phyloP scores from a whole-genome alignment of 1,140 invertebrate genomes.

The Lamellibrachia luymesi region DNA sequence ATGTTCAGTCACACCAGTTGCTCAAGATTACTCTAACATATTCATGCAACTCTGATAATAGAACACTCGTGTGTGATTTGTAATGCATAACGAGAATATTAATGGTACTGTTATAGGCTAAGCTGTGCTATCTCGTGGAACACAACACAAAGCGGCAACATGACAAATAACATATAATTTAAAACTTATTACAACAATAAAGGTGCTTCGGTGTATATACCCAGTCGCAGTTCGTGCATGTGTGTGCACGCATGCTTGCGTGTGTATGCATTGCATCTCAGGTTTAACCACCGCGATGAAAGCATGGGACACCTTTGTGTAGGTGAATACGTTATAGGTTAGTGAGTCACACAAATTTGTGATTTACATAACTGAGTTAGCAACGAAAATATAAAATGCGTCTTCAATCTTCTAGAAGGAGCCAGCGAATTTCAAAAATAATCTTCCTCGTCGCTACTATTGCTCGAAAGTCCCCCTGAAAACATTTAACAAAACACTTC shows the following conservation, averaged over 20 bases:
- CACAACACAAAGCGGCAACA: not conserved
- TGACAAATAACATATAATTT: not conserved
- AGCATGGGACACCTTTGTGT: no score
- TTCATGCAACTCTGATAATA: not conserved
- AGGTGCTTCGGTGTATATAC: no score
- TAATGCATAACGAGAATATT: not conserved
- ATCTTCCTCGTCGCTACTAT: not conserved
- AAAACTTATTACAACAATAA: not conserved
- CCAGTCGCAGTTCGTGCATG: not conserved
- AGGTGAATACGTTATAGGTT: not conserved
- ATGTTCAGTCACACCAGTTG: not conserved
- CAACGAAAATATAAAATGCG: not conserved
- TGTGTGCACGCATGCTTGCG: not conserved
- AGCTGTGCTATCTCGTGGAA: not conserved
- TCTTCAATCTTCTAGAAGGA: not conserved
- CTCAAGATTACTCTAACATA: not conserved
- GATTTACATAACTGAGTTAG: not conserved
- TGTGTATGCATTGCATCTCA: not conserved
- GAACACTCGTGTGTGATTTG: not conserved
- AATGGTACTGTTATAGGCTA: not conserved
- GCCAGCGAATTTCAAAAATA: not conserved
- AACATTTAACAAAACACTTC: not conserved
- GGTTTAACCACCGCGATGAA: no score
- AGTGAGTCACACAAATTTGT: not conserved
- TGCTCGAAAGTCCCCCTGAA: not conserved